Evolutionary conservation across 2,888 invertebrate genomes (phyloP), one percentile per base, ranked within the genome.

Genomic region (Hanleya hanleyi): DNA sequence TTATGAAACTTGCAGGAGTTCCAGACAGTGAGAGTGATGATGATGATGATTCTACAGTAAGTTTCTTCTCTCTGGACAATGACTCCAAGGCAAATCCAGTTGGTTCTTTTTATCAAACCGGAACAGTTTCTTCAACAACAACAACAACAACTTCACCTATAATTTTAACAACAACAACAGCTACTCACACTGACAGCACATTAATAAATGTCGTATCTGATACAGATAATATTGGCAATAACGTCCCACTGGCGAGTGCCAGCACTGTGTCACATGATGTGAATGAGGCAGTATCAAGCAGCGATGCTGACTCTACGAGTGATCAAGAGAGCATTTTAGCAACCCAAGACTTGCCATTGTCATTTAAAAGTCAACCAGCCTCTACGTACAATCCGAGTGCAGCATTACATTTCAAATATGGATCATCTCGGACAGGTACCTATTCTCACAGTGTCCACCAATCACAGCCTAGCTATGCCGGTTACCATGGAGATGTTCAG

Each of bases 21-120:
- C 29, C 57, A 22, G 80, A 79, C n/a, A 82, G 81, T 75, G 84
- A 84, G 69, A 84, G 84, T 81, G 85, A 85, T 67, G 81, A 81
- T 61, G 80, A 81, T 38, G 80, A 72, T 22, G 50, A 64, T 61
- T 62, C 65, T 71, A 66, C 76, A 47, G 73, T 71, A 50, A 81
- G 76, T 70, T 84, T 84, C 73, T 84, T 84, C 61, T 81, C 83
- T 26, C 68, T 83, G 33, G 80, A 37, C 5, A 5, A 5, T 33
- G 9, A 64, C 6, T 22, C 33, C 22, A 1, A 12, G n/a, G n/a
- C 29, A 64, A 2, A 9, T 9, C 12, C 64, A 33, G 9, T n/a
- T 6, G 4, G 35, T 33, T 2, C 32, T 22, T 7, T 47, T 7
- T 32, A 57, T 9, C 22, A 7, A 29, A 4, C 4, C 4, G n/a